phyloP scores from a whole-genome alignment of 2,888 invertebrate genomes.

The Ypsolopha scabrella region DNA sequence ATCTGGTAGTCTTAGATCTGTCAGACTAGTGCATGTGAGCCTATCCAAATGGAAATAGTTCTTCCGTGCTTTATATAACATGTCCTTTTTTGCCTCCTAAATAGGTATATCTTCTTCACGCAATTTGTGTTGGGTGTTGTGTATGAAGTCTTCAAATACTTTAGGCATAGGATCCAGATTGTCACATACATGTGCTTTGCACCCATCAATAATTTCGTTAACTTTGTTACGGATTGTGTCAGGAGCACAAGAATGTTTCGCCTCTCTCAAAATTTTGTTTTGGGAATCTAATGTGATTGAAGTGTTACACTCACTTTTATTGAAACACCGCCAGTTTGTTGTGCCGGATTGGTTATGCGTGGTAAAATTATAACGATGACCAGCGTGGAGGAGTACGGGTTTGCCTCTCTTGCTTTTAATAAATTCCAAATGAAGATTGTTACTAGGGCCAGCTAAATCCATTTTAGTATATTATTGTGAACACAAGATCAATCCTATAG shows the following conservation, averaged over 20 bases:
- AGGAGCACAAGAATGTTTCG: background rate
- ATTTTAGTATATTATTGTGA: no score
- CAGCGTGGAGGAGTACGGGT: background rate
- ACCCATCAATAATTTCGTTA: background rate
- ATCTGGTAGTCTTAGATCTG: background rate
- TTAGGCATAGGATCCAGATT: background rate
- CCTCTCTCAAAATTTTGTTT: background rate
- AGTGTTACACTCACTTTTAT: background rate
- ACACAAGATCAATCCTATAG: no score
- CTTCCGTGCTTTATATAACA: background rate
- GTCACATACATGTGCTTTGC: background rate
- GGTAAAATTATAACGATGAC: background rate
- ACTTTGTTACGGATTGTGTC: background rate
- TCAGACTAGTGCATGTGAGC: background rate
- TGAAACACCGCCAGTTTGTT: background rate
- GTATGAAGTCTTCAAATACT: background rate
- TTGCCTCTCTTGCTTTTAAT: background rate
- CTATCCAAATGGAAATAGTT: background rate
- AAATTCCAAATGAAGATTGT: background rate
- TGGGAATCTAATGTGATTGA: conserved; percentile 1
- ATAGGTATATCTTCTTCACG: no score
- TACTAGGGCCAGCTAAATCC: no score
- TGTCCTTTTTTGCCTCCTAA: no score
- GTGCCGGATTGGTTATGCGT: background rate
- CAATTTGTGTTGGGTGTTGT: no score